phyloP scores from a whole-genome alignment of 2,797 vertebrate genomes.

The Pseudocheirus occidentalis region DNA sequence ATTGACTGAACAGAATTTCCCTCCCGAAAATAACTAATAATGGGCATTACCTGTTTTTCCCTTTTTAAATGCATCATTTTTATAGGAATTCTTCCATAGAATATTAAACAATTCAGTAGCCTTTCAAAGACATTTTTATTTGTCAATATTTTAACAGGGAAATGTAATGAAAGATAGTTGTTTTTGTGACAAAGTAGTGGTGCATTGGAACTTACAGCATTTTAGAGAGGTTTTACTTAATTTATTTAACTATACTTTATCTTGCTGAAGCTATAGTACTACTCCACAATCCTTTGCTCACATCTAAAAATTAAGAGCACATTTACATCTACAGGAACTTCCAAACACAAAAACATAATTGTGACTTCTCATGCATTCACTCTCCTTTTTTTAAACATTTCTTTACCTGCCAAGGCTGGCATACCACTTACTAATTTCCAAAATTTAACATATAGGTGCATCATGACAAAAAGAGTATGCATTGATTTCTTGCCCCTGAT shows the following conservation, averaged over 20 bases:
- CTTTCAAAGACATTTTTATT: constrained; percentile 19
- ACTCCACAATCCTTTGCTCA: not conserved
- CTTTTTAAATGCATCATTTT: not conserved
- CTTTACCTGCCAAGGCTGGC: constrained; percentile 25
- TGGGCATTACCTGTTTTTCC: not conserved
- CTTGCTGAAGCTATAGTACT: not conserved
- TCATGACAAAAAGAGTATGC: constrained; percentile 53
- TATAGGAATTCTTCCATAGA: not conserved
- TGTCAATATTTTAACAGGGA: not conserved
- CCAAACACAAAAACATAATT: not conserved
- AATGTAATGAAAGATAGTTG: not conserved
- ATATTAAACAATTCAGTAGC: constrained; percentile 2
- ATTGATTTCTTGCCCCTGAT: constrained; percentile 53
- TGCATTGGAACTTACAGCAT: not conserved
- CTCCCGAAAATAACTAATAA: not conserved
- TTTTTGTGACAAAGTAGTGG: not conserved
- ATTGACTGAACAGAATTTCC: not conserved
- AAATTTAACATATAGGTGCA: constrained; percentile 45
- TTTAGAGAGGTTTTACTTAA: not conserved
- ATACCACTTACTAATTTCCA: constrained; percentile 56
- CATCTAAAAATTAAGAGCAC: constrained; percentile 5
- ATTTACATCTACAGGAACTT: not conserved
- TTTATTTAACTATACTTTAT: not conserved
- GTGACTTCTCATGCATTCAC: not conserved
- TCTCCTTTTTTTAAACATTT: constrained; percentile 33